Base-by-base conservation (phyloP, 2,797 vertebrate genomes). In the Melanotaenia trifasciata region DNA sequence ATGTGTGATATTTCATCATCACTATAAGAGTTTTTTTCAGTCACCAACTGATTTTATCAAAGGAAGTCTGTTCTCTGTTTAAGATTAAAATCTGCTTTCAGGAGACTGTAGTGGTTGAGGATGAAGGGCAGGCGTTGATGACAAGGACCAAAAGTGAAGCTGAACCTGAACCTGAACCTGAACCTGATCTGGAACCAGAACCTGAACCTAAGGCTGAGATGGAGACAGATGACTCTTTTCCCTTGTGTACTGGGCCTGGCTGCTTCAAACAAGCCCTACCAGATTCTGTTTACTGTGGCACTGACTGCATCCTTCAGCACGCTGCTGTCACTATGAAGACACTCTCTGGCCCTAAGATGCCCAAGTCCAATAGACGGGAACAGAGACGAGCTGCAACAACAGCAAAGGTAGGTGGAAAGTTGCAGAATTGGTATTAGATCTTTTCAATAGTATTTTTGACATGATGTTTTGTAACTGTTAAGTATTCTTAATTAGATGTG, bases 231-330 rank as follows among this genome's bases (percentile, higher is more conserved):
- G 64, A 89, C 67, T 90, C 90, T 57, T 81, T 91, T 36, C 90
- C 96, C 0, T 93, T 91, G 56, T 99, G 98, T 82, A 99, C 97
- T 0, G 98, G 98, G 4, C 96, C 97, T 0, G 94, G 94, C 59
- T 99, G 98, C 75, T 87, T 82, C 30, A 96, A 91, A 12, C 89
- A 94, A 74, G 96, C 97, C 1, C 93, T 97, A 57, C 95, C 95
- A 0, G 98, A 97, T 81, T 99, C 98, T 0, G 98, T 99, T 62
- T 99, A 99, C 85, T 99, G 98, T 77, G 96, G 98, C 87, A 96
- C 90, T 1, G 95, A 96, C 72, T 99, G 98, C 85, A 99, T 99
- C 71, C 94, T 99, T 58, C 96, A 96, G 76, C 98, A 99, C 0
- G 98, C 98, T 18, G 96, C 97, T 0, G 92, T 94, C 58, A 95